Conservation (phyloP, 2,888 invertebrate species). For the Eustalomyia histrio region DNA sequence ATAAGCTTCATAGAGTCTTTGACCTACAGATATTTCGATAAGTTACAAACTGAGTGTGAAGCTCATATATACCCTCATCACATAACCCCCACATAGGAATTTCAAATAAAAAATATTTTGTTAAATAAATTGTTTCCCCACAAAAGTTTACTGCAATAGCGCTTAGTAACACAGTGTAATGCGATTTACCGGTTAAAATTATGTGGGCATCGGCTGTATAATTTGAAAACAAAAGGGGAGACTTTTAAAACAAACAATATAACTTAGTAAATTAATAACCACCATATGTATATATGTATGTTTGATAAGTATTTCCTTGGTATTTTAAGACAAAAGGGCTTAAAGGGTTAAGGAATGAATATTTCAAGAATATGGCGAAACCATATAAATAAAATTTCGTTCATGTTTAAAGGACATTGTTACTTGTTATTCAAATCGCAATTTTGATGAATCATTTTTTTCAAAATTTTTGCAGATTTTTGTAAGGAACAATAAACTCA, state of each 20-base stretch:
- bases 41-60: no score
- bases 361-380: slow-evolving; percentile 26
- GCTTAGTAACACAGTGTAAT: no score
- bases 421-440: slow-evolving; percentile 40
- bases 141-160: no score
- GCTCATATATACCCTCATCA: no score
- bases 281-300: not conserved
- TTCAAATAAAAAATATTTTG: no score
- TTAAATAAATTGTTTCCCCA: no score
- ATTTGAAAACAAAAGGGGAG: slow-evolving; percentile 30
- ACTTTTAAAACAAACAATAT: slow-evolving; percentile 20
- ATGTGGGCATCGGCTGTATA: no score
- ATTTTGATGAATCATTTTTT: slow-evolving; percentile 54
- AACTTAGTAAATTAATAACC: not conserved
- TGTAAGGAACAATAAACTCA: not conserved
- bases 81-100: no score
- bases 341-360: slow-evolving; percentile 12
- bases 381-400: slow-evolving; percentile 49
- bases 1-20: no score
- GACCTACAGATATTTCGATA: no score
- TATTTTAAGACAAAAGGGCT: not conserved
- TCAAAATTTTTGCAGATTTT: not conserved
- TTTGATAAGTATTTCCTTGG: not conserved
- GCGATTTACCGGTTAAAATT: no score
- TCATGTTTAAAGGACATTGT: slow-evolving; percentile 19